Conservation (phyloP, 2,113 vertebrate species). For the Steatornis caripensis region DNA sequence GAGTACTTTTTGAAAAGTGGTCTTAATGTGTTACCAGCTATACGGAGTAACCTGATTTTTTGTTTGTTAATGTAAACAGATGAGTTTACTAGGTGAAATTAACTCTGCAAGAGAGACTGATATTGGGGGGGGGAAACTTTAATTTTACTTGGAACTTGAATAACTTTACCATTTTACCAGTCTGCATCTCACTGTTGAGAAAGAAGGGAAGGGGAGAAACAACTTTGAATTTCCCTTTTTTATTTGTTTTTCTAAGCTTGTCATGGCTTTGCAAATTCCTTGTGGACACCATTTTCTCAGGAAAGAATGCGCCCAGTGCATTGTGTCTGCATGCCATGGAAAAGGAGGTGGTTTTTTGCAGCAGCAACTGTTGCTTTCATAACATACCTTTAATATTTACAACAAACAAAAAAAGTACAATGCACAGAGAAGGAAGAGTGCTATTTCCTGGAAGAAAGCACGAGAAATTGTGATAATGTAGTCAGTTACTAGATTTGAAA, state of each 20-base stretch:
- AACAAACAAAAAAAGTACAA: not conserved
- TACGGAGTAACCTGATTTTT: not conserved
- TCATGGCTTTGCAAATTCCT: not conserved
- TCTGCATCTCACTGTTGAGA: not conserved
- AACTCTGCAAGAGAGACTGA: not conserved
- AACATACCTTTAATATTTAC: not conserved
- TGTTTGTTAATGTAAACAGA: not conserved
- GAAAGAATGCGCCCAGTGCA: not conserved
- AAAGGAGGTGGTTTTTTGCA: not conserved
- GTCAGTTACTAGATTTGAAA: not conserved
- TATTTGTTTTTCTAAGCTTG: not conserved
- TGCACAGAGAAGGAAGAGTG: not conserved
- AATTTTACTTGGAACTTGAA: not conserved
- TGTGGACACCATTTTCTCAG: not conserved
- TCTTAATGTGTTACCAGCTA: not conserved
- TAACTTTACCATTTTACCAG: not conserved
- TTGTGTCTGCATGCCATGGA: not conserved
- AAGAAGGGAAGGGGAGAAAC: not conserved
- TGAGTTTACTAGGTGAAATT: not conserved
- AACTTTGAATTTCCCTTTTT: not conserved
- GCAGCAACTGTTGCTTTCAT: not conserved
- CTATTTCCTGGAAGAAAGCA: not conserved
- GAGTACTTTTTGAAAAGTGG: not conserved
- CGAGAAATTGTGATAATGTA: not conserved
- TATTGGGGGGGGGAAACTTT: not conserved